Conservation (phyloP, 1,140 invertebrate genomes). For the Ectropis grisescens region DNA sequence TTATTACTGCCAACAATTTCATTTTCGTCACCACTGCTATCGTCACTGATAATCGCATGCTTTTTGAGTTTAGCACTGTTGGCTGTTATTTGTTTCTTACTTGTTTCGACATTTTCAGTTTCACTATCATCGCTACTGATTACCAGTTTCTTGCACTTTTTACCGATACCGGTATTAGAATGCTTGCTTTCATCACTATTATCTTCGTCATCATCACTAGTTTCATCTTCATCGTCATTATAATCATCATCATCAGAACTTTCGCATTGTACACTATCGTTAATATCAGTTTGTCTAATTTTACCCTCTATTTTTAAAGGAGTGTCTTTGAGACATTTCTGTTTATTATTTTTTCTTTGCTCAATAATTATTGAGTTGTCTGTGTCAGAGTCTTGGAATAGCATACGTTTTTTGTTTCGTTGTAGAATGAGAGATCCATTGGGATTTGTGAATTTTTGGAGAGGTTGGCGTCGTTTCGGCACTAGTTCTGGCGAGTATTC, state of each 20-base stretch:
- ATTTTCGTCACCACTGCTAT: too few species aligned
- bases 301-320: constrained; percentile 28
- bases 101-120: too few species aligned
- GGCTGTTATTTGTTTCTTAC: too few species aligned
- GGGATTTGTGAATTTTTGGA: constrained; percentile 4
- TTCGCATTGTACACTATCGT: constrained; percentile 15
- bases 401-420: constrained; percentile 41
- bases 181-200: too few species aligned
- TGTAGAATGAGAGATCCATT: constrained; percentile 26
- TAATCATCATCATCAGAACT: constrained; percentile 10
- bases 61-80: too few species aligned
- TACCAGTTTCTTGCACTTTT: too few species aligned
- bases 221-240: constrained; percentile 10
- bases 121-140: too few species aligned
- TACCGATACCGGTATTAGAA: too few species aligned
- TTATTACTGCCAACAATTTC: too few species aligned
- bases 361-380: constrained; percentile 51
- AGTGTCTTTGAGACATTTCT: constrained; percentile 40
- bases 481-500: constrained; percentile 43
- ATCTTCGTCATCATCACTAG: constrained; percentile 1
- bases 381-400: constrained; percentile 44
- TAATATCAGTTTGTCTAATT: background rate
- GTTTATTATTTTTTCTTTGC: constrained; percentile 34
- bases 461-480: constrained; percentile 26
- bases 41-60: too few species aligned